Percentiles rank a stretch among this genome's conserved stretches.
Conservation (phyloP, 2,888 invertebrate species). For the Rhamnusium bicolor region DNA sequence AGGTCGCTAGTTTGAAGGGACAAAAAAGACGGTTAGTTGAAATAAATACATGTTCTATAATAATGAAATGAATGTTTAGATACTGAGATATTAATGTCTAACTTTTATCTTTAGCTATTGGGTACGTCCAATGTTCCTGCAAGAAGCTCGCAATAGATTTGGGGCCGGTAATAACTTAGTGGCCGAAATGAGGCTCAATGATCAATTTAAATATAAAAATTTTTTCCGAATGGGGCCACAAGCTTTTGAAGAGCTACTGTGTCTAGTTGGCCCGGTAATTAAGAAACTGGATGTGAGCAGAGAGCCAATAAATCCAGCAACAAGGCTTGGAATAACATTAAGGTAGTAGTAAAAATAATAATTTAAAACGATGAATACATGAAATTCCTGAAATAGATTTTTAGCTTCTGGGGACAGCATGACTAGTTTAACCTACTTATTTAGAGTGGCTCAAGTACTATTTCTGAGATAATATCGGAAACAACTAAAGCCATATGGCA, state of each 20-base stretch:
- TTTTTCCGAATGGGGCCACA: background rate
- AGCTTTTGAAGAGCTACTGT: background rate
- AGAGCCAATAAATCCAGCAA: background rate
- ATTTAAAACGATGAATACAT: background rate
- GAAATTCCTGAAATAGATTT: background rate
- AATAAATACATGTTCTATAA: too few relatives aligned
- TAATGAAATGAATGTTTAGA: too few relatives aligned
- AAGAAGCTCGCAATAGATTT: background rate
- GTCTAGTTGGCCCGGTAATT: background rate
- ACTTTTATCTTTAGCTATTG: background rate
- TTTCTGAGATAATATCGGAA: background rate
- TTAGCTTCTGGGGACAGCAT: constrained; percentile 1
- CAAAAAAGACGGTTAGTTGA: too few relatives aligned
- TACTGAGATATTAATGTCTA: too few relatives aligned
- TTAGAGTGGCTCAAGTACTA: background rate
- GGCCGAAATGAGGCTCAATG: background rate
- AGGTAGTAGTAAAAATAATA: background rate
- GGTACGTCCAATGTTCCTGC: background rate
- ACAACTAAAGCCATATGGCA: background rate
- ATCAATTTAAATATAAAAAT: background rate
- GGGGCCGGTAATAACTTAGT: background rate
- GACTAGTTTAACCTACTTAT: background rate
- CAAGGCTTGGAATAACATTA: background rate
- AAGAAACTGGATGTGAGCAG: background rate
- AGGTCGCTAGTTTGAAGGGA: too few relatives aligned